phyloP scores from a whole-genome alignment of 2,113 vertebrate genomes.

The Rhineura floridana region DNA sequence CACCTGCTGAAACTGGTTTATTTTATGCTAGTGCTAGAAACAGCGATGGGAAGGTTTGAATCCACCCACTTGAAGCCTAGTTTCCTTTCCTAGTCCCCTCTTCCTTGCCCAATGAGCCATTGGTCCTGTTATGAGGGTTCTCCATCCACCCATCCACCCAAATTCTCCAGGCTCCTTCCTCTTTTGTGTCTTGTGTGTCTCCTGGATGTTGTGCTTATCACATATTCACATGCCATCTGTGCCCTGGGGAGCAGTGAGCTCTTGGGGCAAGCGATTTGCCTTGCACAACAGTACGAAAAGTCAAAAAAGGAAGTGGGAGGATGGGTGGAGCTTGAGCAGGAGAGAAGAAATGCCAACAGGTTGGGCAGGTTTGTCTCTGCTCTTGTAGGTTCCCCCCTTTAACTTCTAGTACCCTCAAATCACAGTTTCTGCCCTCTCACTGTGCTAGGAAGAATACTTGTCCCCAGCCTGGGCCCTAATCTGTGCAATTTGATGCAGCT shows the following conservation, averaged over 20 bases:
- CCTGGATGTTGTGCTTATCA: background rate
- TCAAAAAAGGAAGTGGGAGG: too few relatives aligned
- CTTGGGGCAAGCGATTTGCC: background rate
- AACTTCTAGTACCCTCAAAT: background rate
- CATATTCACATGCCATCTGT: background rate
- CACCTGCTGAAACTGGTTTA: too few relatives aligned
- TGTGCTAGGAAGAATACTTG: background rate
- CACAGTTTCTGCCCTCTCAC: background rate
- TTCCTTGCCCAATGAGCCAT: background rate
- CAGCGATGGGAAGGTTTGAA: too few relatives aligned
- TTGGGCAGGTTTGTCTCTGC: background rate
- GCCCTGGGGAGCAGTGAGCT: background rate
- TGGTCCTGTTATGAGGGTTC: background rate
- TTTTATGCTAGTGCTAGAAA: too few relatives aligned
- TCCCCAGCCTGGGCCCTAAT: too few relatives aligned
- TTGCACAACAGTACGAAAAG: background rate
- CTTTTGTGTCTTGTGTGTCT: background rate
- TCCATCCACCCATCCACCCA: background rate
- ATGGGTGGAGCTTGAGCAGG: background rate
- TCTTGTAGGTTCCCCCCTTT: background rate
- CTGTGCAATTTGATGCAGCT: background rate
- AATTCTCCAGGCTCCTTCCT: background rate
- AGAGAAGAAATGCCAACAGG: background rate
- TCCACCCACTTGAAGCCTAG: background rate
- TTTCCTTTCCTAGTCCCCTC: background rate